Base-by-base conservation (phyloP, 2,113 vertebrate genomes). In the Nyctibius bracteatus region DNA sequence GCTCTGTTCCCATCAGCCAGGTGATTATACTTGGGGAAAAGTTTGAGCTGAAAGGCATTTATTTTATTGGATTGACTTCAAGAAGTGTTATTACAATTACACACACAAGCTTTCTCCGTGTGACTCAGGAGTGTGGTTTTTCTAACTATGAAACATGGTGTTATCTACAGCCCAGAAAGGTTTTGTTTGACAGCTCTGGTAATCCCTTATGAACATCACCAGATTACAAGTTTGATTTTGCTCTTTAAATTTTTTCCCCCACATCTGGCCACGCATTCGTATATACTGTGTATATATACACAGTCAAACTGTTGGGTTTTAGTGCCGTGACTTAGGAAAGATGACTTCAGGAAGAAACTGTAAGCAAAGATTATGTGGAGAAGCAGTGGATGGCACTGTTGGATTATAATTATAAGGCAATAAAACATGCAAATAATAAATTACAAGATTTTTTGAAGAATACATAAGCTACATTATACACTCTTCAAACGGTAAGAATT, bases 311-410 rank as follows among this genome's bases (percentile, higher is more conserved):
- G 39, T 43, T 78, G 0, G 0, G 28, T 71, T 86, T 54, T 22
- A 84, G 49, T 79, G 77, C 68, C 4, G 3, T 75, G 68, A 28
- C 63, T 94, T 88, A 63, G 1, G 2, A 74, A 90, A 75, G 52
- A 90, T 1, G 16, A 83, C 71, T 93, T 93, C 65, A 88, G 46
- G 61, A 89, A 83, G 47, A 80, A 87, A 86, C 68, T 87, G 84
- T 92, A 92, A 92, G 70, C 43, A 94, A 96, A 96, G 41, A 90
- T 94, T 96, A 94, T 96, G 96, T 97, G 83, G 86, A 93, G 81
- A 93, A 90, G 97, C 97, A 97, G 97, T 96, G 97, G 96, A 97
- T 97, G 97, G 97, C 97, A 97, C 95, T 97, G 94, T 97, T 97
- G 97, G 96, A 93, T 97, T 97, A 95, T 96, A 96, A 95, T 96